Conservation (phyloP, 2,113 vertebrate species). For the Odocoileus hemionus region DNA sequence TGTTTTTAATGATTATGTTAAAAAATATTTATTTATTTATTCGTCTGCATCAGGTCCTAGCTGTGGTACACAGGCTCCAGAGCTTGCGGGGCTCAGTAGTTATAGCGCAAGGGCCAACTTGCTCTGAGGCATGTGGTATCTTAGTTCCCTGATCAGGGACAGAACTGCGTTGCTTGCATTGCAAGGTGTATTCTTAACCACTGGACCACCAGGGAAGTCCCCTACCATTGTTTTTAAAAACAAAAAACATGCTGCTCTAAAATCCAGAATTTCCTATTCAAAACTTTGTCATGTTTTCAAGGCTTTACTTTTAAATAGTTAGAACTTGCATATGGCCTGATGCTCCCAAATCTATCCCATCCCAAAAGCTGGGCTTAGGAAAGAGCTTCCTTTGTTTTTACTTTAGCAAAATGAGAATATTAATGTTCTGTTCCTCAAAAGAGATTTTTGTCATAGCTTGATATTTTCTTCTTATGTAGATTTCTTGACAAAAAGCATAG, state of each 20-base stretch:
- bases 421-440: constrained; percentile 17
- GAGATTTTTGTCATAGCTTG: background rate
- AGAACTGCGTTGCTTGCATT: background rate
- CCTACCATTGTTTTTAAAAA: background rate
- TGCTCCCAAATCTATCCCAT: background rate
- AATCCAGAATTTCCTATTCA: background rate
- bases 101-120: background rate
- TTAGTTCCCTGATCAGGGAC: background rate
- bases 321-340: background rate
- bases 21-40: background rate
- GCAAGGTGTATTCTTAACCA: background rate
- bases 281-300: constrained; percentile 12
- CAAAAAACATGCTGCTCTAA: background rate
- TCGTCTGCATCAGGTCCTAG: background rate
- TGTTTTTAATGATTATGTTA: background rate
- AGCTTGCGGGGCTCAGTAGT: background rate
- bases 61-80: background rate
- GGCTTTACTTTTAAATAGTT: background rate
- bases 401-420: background rate
- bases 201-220: background rate
- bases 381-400: background rate
- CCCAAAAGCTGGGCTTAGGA: background rate
- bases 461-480: background rate
- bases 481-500: background rate
- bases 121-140: background rate